phyloP scores from a whole-genome alignment of 2,113 vertebrate genomes.

The Orthochromis indermauri region DNA sequence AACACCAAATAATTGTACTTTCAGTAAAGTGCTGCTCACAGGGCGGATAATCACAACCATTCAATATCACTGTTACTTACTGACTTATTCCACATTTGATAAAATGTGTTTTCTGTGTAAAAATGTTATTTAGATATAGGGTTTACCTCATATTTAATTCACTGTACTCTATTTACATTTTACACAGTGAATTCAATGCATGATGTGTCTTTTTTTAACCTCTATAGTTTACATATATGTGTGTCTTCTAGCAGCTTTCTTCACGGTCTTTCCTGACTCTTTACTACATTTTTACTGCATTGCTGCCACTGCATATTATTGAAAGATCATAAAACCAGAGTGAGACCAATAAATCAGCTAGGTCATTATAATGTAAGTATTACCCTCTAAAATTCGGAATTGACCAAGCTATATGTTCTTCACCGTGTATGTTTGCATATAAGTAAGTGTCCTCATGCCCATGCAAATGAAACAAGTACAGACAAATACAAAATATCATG shows the following conservation, averaged over 20 bases:
- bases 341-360: neutral
- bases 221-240: neutral
- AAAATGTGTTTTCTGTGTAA: neutral
- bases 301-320: neutral
- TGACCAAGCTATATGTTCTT: neutral
- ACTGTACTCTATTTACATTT: neutral
- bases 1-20: neutral
- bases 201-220: neutral
- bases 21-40: neutral
- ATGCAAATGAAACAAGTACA: neutral
- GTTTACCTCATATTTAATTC: neutral
- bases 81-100: neutral
- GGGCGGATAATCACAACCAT: neutral
- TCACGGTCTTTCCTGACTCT: neutral
- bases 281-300: neutral
- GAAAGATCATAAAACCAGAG: neutral
- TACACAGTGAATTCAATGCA: neutral
- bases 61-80: neutral
- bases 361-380: neutral
- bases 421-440: neutral
- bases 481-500: neutral
- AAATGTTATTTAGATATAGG: neutral
- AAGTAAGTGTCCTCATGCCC: neutral
- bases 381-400: neutral
- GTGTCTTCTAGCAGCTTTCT: neutral